Conservation (phyloP, 2,888 invertebrate genomes). For the Harpagoxenus sublaevis region DNA sequence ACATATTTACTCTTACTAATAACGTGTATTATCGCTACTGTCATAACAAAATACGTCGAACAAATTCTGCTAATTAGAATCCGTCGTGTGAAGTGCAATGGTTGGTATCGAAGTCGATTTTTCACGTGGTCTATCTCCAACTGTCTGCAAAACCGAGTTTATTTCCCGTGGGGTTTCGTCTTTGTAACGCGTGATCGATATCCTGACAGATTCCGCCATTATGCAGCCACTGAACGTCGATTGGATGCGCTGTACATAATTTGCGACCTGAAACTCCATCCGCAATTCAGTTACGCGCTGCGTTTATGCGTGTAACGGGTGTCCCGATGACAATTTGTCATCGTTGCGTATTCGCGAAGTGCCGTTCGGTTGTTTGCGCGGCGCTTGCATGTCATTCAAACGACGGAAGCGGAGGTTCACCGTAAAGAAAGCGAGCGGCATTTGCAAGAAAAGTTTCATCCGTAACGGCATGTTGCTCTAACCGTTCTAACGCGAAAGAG, state of each 20-base stretch:
- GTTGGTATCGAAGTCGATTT: slow-evolving; percentile 3
- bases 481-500: neutral
- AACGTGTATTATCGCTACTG: neutral
- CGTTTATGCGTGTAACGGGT: slow-evolving; percentile 45
- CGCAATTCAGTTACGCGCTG: slow-evolving; percentile 35
- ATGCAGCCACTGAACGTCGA: slow-evolving; percentile 49
- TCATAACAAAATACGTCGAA: neutral
- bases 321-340: slow-evolving; percentile 43
- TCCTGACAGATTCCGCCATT: slow-evolving; percentile 53
- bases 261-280: slow-evolving; percentile 51
- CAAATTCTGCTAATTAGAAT: neutral
- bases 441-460: slow-evolving; percentile 23
- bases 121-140: neutral
- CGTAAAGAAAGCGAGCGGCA: slow-evolving; percentile 19
- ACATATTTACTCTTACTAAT: neutral
- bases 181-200: slow-evolving; percentile 54
- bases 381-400: slow-evolving; percentile 26
- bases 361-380: slow-evolving; percentile 33
- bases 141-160: slow-evolving; percentile 9
- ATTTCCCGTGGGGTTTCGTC: slow-evolving; percentile 21
- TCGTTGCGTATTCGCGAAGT: neutral
- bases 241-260: slow-evolving; percentile 54
- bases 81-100: neutral
- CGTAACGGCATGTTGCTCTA: slow-evolving; percentile 19
- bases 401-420: slow-evolving; percentile 9